phyloP scores from a whole-genome alignment of 2,113 vertebrate genomes.

The Nothocercus julius region DNA sequence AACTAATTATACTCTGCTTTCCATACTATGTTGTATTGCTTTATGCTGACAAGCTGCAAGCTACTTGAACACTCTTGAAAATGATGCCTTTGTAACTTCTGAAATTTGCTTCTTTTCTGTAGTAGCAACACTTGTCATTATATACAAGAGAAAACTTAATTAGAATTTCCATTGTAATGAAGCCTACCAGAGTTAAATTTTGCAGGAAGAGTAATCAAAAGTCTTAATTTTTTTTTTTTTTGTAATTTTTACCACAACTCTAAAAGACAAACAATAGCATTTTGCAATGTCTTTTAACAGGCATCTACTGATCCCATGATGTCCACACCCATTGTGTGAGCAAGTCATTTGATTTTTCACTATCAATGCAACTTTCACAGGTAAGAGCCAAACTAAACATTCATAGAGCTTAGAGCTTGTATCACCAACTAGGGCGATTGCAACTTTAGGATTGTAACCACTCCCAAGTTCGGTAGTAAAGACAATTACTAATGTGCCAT shows the following conservation, averaged over 20 bases:
- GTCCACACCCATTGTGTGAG: background rate
- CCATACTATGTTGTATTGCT: background rate
- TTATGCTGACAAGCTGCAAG: background rate
- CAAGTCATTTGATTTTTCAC: background rate
- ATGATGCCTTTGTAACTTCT: background rate
- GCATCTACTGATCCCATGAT: background rate
- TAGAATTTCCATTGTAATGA: background rate
- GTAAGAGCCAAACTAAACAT: background rate
- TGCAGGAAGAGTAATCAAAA: background rate
- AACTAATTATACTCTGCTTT: background rate
- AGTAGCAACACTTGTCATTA: background rate
- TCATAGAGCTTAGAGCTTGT: background rate
- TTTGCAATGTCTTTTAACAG: conserved; percentile 21
- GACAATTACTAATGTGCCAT: background rate
- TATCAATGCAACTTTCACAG: background rate
- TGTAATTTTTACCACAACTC: background rate
- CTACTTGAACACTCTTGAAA: background rate
- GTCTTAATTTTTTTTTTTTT: background rate
- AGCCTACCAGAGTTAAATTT: background rate
- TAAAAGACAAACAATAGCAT: background rate
- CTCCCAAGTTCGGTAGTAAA: background rate
- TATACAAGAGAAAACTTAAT: background rate
- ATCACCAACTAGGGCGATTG: background rate
- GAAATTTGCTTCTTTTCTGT: background rate
- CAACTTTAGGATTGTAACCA: background rate